phyloP scores from a whole-genome alignment of 1,140 invertebrate genomes.

The Drosophila bocki region DNA sequence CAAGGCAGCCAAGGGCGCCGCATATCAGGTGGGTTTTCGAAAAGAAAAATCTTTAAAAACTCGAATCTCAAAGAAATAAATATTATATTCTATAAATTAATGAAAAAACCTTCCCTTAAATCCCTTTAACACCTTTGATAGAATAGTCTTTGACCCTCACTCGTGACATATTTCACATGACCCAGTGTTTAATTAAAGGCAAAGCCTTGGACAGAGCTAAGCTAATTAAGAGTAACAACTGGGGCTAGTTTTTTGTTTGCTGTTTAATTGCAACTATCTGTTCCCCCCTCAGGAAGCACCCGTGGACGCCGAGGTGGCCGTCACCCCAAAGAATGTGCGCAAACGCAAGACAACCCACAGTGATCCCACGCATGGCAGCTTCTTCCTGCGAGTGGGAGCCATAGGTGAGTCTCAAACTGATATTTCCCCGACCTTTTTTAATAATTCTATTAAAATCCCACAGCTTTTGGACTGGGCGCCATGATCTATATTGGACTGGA shows the following conservation, averaged over 20 bases:
- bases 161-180: conserved; percentile 1
- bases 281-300: conserved; percentile 85
- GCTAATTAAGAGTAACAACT: conserved; percentile 43
- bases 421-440: rapidly evolving
- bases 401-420: conserved; percentile 89
- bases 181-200: conserved; percentile 7
- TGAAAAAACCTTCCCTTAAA: no score
- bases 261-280: background rate
- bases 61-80: no score
- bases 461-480: conserved; percentile 97
- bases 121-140: background rate
- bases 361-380: conserved; percentile 96
- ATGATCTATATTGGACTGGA: conserved; percentile 99
- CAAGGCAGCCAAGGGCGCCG: conserved; percentile 87
- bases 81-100: no score
- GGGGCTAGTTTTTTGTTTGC: conserved; percentile 1
- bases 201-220: background rate
- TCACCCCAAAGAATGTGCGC: conserved; percentile 88
- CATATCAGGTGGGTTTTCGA: conserved; percentile 86
- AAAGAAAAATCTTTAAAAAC: no score
- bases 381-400: conserved; percentile 97
- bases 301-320: conserved; percentile 89
- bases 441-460: background rate
- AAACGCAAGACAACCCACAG: conserved; percentile 96
- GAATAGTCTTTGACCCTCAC: background rate